Percentiles rank a stretch among this genome's conserved stretches.
These are phyloP conservation scores for Drosophila melanocephala DNA, from an alignment of 2,888 invertebrate species.

Conservation along the genomic window DNA sequence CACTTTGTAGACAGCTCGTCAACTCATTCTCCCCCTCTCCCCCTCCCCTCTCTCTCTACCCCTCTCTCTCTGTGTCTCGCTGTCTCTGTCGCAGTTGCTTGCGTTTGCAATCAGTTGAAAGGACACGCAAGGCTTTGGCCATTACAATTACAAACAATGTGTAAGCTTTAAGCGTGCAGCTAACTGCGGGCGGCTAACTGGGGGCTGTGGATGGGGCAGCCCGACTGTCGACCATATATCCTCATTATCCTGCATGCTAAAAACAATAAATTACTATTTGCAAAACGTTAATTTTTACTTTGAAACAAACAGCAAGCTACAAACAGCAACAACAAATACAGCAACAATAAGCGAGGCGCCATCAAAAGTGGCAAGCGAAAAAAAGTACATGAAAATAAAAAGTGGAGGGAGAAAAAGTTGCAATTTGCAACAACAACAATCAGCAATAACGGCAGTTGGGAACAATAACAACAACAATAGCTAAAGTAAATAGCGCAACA, in stretches of 20 bases:
- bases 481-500: slow-evolving; percentile 60
- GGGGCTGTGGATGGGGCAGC: background rate
- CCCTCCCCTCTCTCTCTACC: background rate
- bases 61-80: background rate
- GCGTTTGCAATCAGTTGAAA: slow-evolving; percentile 68
- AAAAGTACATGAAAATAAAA: slow-evolving; percentile 62
- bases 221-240: slow-evolving; percentile 57
- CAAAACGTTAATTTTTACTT: slow-evolving; percentile 80
- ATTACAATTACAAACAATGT: slow-evolving; percentile 63
- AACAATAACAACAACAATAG: slow-evolving; percentile 20
- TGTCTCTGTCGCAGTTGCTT: slow-evolving; percentile 11
- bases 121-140: slow-evolving; percentile 68
- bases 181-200: background rate
- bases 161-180: slow-evolving; percentile 51
- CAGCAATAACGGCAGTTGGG: slow-evolving; percentile 22
- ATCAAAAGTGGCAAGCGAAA: slow-evolving; percentile 48
- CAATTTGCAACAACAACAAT: slow-evolving; percentile 59
- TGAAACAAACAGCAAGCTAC: slow-evolving; percentile 42
- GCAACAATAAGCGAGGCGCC: slow-evolving; percentile 36
- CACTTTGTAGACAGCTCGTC: slow-evolving; percentile 65
- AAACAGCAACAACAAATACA: slow-evolving; percentile 11
- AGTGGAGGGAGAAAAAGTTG: slow-evolving; percentile 53
- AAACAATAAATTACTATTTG: slow-evolving; percentile 81
- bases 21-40: background rate
- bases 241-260: slow-evolving; percentile 77